Evolutionary conservation across 2,797 vertebrate species (phyloP).

Genomic region (Bovichtus variegatus): DNA sequence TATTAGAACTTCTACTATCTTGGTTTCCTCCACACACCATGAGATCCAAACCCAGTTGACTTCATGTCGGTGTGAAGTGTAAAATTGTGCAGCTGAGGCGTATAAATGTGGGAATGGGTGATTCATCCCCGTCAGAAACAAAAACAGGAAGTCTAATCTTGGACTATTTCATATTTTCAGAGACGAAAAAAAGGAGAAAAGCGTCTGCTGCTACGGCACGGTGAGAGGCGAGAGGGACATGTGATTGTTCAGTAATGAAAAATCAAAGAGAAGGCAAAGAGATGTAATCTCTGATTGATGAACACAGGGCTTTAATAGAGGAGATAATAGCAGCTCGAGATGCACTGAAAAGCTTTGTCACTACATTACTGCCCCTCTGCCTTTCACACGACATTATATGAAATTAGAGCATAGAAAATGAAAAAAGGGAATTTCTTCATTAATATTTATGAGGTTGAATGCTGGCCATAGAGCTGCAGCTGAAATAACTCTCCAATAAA

Average conservation of each 20-base stretch:
- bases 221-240: not conserved
- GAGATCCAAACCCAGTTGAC: slow-evolving; percentile 5
- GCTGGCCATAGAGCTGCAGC: not conserved
- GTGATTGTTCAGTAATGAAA: not conserved
- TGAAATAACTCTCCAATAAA: not conserved
- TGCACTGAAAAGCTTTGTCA: no score
- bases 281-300: not conserved
- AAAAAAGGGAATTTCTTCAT: slow-evolving; percentile 10
- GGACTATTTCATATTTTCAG: not conserved
- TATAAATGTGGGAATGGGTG: slow-evolving; percentile 7
- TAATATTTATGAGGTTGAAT: slow-evolving; percentile 26
- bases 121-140: slow-evolving; percentile 17
- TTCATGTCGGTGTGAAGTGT: slow-evolving; percentile 2
- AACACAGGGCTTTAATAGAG: not conserved
- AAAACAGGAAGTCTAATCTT: slow-evolving; percentile 3
- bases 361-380: not conserved
- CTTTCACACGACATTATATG: not conserved
- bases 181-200: not conserved
- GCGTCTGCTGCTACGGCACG: no score
- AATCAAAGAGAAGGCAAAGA: not conserved
- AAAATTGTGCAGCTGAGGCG: not conserved
- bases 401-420: not conserved
- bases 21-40: slow-evolving; percentile 12
- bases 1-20: slow-evolving; percentile 20
- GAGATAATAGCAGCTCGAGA: not conserved